Base-by-base conservation (phyloP, 2,113 vertebrate species). In the Phrynosoma platyrhinos region DNA sequence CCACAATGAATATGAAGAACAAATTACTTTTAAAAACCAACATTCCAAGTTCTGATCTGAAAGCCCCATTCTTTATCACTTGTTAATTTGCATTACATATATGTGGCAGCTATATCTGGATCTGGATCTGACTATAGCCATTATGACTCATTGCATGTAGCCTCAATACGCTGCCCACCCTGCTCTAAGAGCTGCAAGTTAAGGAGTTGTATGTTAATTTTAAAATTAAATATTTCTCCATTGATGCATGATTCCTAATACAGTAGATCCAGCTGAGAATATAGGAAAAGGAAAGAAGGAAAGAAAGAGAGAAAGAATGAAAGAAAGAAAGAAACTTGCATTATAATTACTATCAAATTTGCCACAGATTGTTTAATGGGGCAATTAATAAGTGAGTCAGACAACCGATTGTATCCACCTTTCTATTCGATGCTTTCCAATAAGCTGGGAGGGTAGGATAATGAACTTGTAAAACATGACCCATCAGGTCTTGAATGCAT, bases 401-500 rank as follows among this genome's bases (percentile, higher is more conserved):
- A 85, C 92, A 94, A 92, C 87, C 75, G 87, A 69, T 93, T 91
- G 87, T 85, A 89, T 84, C 21, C 79, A 85, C 85, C 89, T 88
- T 91, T 93, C 92, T 91, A 89, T 94, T 88, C 92, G 84, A 5
- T 91, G 90, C 83, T 92, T 91, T 77, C 87, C 87, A 78, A 69
- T 85, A 16, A 58, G 91, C 90, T 91, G 93, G 88, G 94, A 91
- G 87, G 84, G 71, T 68, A 52, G 32, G 84, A 88, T 87, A 90
- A 93, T 53, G 86, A 92, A 77, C 78, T 85, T 80, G 82, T 91
- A 90, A 78, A 96, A 94, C 92, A 23, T 94, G 91, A 89, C 85
- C 90, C 68, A 87, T 94, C 92, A 93, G 93, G 94, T 83, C 68
- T 36, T 71, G 72, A 68, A 82, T 1, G 4, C 83, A 87, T 71